Conservation (phyloP, 2,797 vertebrate genomes). For the Allobates femoralis region DNA sequence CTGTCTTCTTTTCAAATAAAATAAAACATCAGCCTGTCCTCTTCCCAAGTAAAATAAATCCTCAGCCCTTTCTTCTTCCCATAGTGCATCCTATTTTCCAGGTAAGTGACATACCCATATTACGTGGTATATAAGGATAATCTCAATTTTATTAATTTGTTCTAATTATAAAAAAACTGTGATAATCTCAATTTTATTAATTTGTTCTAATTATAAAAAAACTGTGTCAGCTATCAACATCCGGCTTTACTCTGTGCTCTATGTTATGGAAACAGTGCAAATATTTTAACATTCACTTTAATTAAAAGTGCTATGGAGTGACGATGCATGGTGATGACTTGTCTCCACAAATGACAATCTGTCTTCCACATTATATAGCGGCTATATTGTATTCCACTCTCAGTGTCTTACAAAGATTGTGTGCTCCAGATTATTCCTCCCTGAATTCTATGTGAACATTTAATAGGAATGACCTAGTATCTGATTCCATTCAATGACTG, state of each 20-base stretch:
- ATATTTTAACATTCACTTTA: background rate
- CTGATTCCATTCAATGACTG: background rate
- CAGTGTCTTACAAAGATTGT: background rate
- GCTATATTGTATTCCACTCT: background rate
- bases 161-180: background rate
- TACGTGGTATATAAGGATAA: background rate
- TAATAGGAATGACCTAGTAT: conserved; percentile 32
- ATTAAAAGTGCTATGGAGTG: background rate
- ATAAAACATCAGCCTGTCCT: too few relatives aligned
- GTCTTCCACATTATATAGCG: background rate
- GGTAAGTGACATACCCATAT: too few relatives aligned
- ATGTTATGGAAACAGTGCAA: background rate
- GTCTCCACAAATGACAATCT: background rate
- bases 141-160: background rate
- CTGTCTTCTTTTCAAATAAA: too few relatives aligned
- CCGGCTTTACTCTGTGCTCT: background rate
- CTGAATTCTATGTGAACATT: background rate
- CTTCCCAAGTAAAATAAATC: too few relatives aligned
- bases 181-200: background rate
- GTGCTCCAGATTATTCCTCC: background rate
- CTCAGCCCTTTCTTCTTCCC: too few relatives aligned
- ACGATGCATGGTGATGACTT: background rate
- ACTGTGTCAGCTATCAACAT: background rate
- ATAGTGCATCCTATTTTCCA: too few relatives aligned
- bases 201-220: background rate